phyloP scores from a whole-genome alignment of 2,888 invertebrate genomes.

The Hirtodrosophila alboralis region DNA sequence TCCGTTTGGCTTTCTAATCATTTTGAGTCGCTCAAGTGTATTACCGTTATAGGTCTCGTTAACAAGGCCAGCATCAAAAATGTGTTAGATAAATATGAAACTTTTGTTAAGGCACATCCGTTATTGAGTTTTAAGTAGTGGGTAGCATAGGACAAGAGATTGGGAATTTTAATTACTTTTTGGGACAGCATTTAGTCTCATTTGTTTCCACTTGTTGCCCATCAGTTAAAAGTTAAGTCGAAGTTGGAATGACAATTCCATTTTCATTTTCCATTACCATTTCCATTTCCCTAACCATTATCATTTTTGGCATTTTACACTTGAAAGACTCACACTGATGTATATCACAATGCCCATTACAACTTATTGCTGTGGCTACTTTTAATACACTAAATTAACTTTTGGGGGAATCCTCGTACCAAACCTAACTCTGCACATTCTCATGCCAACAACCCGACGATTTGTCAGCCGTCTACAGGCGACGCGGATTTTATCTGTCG shows the following conservation, averaged over 20 bases:
- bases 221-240: constrained; percentile 59
- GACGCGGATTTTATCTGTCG: constrained; percentile 61
- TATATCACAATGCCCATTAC: constrained; percentile 64
- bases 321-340: constrained; percentile 54
- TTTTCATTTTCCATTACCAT: constrained; percentile 32
- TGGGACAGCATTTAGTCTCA: constrained; percentile 29
- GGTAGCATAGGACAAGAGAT: constrained; percentile 3
- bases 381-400: constrained; percentile 76
- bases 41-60: constrained; percentile 58
- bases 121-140: constrained; percentile 28
- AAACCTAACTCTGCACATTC: constrained; percentile 5
- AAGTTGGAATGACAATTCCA: constrained; percentile 54
- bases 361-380: constrained; percentile 71
- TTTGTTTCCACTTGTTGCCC: constrained; percentile 70
- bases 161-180: constrained; percentile 65
- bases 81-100: constrained; percentile 50
- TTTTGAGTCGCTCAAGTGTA: constrained; percentile 55
- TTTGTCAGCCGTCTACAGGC: constrained; percentile 42
- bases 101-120: constrained; percentile 41
- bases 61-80: constrained; percentile 37
- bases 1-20: constrained; percentile 49
- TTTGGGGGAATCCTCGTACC: constrained; percentile 18
- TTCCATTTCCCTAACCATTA: constrained; percentile 37
- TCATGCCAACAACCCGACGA: constrained; percentile 21
- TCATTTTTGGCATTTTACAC: constrained; percentile 61